Base-by-base conservation (phyloP, 2,113 vertebrate species). In the Sinocyclocheilus grahami region DNA sequence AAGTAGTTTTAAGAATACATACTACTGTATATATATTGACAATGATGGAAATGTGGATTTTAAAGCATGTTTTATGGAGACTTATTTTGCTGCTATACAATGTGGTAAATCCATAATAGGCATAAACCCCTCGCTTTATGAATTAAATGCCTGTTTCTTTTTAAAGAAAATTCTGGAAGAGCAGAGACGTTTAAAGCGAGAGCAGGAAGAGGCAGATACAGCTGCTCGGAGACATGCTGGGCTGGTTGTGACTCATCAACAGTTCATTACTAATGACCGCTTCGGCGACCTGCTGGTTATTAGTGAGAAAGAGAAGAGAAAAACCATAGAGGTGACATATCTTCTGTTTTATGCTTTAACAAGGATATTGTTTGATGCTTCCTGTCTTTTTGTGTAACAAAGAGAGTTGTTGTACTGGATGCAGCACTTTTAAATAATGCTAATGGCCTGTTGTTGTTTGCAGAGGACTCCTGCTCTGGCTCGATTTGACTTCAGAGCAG, bases 181-280 rank as follows among this genome's bases (percentile, higher is more conserved):
- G 96, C 98, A 99, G 97, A 95, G 98, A 93, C 95, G 98, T 89
- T 94, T 99, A 93, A 99, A 98, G 93, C 96, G 98, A 74, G 98
- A 99, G 94, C 98, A 99, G 96, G 98, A 99, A 94, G 98, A 99
- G 92, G 98, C 98, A 67, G 98, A 99, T 95, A 97, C 97, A 85
- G 98, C 98, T 48, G 96, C 98, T 67, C 96, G 98, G 87, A 96
- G 98, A 90, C 98, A 99, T 95, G 98, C 98, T n/a, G 97, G 98
- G 92, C 96, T 97, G 90, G 97, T 99, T 89, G 97, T 97, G 78
- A 98, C 97, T 53, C 97, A 97, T 91, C 98, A 99, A 94, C 98
- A 99, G 94, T 99, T 99, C 96, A 99, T 99, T 96, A 99, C 98
- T 95, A 99, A 99, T 89, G 98, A 99, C 86, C 97, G 98, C 89